phyloP scores from a whole-genome alignment of 2,113 vertebrate species.

The Hippoglossus stenolepis region DNA sequence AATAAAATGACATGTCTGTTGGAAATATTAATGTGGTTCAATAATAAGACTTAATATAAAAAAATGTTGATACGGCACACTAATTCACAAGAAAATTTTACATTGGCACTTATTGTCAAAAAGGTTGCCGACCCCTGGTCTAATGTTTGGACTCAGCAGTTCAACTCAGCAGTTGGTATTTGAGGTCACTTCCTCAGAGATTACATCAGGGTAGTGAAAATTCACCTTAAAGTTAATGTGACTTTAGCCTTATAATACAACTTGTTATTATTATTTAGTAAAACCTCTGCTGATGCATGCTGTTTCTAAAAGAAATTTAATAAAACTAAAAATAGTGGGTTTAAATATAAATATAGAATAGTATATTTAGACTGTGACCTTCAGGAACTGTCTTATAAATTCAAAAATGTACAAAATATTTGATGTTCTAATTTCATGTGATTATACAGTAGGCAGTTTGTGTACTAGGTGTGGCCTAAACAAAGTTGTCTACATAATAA shows the following conservation, averaged over 20 bases:
- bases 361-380: not conserved
- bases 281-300: not conserved
- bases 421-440: not conserved
- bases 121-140: no score
- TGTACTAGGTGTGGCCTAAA: no score
- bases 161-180: slow-evolving; percentile 26
- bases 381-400: not conserved
- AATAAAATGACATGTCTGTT: no score
- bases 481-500: no score
- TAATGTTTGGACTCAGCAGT: slow-evolving; percentile 33
- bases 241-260: not conserved
- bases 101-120: no score
- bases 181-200: slow-evolving; percentile 27
- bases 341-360: not conserved
- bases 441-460: no score
- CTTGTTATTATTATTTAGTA: not conserved
- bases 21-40: no score
- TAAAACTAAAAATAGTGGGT: not conserved
- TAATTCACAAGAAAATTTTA: no score
- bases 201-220: not conserved
- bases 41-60: no score
- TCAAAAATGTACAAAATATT: not conserved
- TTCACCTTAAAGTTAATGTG: not conserved
- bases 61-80: no score
- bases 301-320: not conserved